Conservation (phyloP, 1,140 invertebrate species). For the Acyrthosiphon pisum region DNA sequence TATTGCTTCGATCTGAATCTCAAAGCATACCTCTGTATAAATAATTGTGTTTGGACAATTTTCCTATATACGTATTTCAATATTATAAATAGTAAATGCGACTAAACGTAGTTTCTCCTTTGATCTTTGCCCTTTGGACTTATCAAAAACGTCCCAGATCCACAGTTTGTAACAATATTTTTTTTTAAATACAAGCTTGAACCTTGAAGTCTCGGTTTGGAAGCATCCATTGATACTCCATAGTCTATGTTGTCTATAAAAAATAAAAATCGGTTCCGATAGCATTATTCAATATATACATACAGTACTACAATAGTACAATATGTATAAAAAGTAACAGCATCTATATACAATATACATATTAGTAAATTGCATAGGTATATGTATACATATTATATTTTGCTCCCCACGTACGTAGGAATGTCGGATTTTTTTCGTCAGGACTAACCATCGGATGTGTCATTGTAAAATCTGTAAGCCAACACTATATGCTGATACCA, state of each 20-base stretch:
- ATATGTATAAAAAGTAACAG: background rate
- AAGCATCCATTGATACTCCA: background rate
- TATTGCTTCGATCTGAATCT: no score
- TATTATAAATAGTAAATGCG: background rate
- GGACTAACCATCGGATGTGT: background rate
- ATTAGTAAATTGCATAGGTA: background rate
- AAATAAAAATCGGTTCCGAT: background rate
- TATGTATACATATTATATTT: background rate
- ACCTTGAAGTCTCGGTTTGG: background rate
- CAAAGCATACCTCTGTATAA: no score
- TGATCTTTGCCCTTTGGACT: background rate
- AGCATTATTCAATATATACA: background rate
- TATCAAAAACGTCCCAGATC: background rate
- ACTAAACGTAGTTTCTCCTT: background rate
- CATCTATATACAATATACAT: background rate
- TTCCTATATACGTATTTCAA: no score
- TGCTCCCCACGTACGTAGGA: background rate
- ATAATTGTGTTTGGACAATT: no score
- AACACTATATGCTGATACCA: background rate
- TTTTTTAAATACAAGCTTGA: background rate
- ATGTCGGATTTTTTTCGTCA: background rate
- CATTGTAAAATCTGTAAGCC: background rate
- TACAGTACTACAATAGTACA: background rate
- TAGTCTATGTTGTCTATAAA: background rate
- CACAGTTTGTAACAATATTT: background rate